phyloP scores from a whole-genome alignment of 1,140 invertebrate species.

The Odontomachus brunneus region DNA sequence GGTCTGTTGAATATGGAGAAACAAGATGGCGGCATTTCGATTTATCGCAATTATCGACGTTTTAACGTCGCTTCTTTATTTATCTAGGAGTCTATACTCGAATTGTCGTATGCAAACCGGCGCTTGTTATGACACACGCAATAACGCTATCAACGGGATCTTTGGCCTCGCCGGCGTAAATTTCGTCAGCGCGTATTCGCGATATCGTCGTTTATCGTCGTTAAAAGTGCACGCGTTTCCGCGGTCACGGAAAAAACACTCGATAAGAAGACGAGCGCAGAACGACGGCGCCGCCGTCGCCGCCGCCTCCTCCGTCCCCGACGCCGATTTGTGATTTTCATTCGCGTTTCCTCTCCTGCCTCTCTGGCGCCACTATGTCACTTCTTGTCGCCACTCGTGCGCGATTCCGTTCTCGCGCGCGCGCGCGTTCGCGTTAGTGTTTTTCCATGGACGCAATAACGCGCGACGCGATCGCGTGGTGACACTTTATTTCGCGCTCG shows the following conservation, averaged over 20 bases:
- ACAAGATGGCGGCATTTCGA: too few species aligned
- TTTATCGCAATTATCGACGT: too few species aligned
- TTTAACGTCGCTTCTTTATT: too few species aligned
- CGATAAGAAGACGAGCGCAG: slow-evolving; percentile 56
- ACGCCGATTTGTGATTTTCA: slow-evolving; percentile 39
- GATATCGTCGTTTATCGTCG: slow-evolving; percentile 63
- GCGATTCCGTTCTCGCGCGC: slow-evolving; percentile 7
- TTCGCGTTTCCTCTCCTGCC: slow-evolving; percentile 20
- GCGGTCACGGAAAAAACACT: slow-evolving; percentile 53
- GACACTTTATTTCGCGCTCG: slow-evolving; percentile 44
- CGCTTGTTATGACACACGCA: neutral
- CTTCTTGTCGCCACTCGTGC: slow-evolving; percentile 25
- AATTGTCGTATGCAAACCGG: too few species aligned
- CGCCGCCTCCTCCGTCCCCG: neutral
- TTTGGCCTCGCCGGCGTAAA: slow-evolving; percentile 29
- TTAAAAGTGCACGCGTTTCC: slow-evolving; percentile 49
- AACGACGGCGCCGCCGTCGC: neutral
- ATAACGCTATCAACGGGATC: slow-evolving; percentile 8
- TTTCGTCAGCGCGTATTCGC: slow-evolving; percentile 48
- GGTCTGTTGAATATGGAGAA: too few species aligned
- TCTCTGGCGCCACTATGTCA: slow-evolving; percentile 27
- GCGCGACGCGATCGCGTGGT: neutral
- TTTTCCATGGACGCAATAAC: slow-evolving; percentile 51
- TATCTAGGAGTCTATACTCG: too few species aligned
- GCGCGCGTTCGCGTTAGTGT: slow-evolving; percentile 18